phyloP scores from a whole-genome alignment of 1,140 invertebrate genomes.

The Cydia fagiglandana region DNA sequence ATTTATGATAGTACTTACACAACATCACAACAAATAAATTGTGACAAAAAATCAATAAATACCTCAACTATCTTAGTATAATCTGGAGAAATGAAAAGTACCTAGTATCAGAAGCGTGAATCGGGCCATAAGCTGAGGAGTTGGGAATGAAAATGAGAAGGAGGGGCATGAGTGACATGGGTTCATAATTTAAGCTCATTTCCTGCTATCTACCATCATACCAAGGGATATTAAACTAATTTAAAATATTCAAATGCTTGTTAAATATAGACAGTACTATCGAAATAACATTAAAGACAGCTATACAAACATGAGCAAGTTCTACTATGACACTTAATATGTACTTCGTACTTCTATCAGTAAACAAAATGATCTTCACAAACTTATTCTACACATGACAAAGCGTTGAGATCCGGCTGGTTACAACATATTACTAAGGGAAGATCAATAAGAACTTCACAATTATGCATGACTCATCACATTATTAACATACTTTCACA shows the following conservation, averaged over 20 bases:
- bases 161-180: too few relatives aligned
- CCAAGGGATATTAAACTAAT: slow-evolving; percentile 10
- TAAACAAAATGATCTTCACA: slow-evolving; percentile 20
- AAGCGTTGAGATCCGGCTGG: slow-evolving; percentile 16
- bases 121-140: too few relatives aligned
- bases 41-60: slow-evolving; percentile 24
- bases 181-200: slow-evolving; percentile 9
- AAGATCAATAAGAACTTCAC: slow-evolving; percentile 20
- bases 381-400: slow-evolving; percentile 23
- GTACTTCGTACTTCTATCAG: slow-evolving; percentile 19
- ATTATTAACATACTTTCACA: not conserved
- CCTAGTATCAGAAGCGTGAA: too few relatives aligned
- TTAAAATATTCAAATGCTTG: not conserved
- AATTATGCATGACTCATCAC: slow-evolving; percentile 19
- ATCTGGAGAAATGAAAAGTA: too few relatives aligned
- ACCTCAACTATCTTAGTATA: slow-evolving; percentile 9
- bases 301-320: slow-evolving; percentile 22
- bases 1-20: not conserved
- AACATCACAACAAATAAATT: slow-evolving; percentile 1
- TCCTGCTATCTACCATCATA: not conserved
- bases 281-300: slow-evolving; percentile 21
- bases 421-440: slow-evolving; percentile 24
- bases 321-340: slow-evolving; percentile 26
- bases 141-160: too few relatives aligned
- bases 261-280: not conserved